Conservation (phyloP, 2,888 invertebrate genomes). For the Cataglyphis albicans region DNA sequence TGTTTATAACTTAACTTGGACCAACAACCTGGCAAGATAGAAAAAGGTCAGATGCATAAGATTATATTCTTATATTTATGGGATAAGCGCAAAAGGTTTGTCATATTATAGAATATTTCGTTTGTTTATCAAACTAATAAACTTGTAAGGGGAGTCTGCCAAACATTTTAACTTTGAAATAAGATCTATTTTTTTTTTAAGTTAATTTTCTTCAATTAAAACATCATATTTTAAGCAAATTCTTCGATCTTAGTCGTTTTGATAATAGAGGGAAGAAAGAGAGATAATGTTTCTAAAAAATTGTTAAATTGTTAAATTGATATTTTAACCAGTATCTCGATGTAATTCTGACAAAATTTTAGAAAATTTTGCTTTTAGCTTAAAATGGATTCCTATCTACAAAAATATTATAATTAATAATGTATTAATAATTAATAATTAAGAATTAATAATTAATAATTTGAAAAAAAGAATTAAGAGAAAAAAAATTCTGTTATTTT, state of each 20-base stretch:
- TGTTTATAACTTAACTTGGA: background rate
- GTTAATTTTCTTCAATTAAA: background rate
- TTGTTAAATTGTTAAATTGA: background rate
- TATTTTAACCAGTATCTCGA: background rate
- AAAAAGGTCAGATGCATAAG: conserved; percentile 1
- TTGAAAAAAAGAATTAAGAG: too few species aligned
- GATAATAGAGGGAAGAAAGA: background rate
- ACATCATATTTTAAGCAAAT: background rate
- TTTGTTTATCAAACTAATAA: background rate
- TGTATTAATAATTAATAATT: too few species aligned
- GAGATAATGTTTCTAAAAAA: background rate
- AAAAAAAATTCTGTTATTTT: too few species aligned
- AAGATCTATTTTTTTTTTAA: too few species aligned
- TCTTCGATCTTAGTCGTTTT: background rate
- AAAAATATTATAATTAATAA: background rate
- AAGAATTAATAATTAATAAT: too few species aligned
- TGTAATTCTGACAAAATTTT: too few species aligned
- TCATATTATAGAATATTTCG: background rate
- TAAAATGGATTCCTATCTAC: background rate
- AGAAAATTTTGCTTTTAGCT: background rate
- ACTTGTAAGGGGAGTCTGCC: background rate
- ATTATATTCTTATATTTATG: background rate
- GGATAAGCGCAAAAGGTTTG: background rate
- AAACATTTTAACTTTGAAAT: background rate
- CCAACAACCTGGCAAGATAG: background rate